A percentile compares a stretch with the other conserved stretches of the same genome.
Evolutionary conservation across 1,140 invertebrate species (phyloP).

Genomic region (Leptinotarsa texana): DNA sequence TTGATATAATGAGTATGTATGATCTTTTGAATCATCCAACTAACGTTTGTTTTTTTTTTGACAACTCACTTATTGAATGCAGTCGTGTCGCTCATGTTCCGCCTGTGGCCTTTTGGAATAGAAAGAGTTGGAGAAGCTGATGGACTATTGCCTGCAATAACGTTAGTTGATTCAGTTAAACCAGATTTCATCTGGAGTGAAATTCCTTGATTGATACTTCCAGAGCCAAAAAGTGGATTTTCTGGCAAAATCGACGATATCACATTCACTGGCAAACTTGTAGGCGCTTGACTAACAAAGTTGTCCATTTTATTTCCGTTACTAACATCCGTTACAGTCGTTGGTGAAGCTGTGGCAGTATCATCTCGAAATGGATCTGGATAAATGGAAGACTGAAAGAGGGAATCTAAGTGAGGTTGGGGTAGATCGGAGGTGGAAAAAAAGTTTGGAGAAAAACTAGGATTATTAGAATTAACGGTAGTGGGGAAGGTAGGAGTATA

Average conservation of each 20-base stretch:
- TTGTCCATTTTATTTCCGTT: conserved; percentile 38
- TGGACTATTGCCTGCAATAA: conserved; percentile 54
- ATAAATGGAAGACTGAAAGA: conserved; percentile 61
- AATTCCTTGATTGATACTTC: conserved; percentile 29
- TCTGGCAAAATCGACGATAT: conserved; percentile 43
- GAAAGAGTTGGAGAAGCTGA: conserved; percentile 60
- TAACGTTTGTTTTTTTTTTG: no score
- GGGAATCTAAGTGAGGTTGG: conserved; percentile 39
- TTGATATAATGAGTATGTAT: no score
- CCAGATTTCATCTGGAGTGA: conserved; percentile 32
- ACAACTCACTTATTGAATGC: conserved; percentile 78
- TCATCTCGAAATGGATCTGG: conserved; percentile 67
- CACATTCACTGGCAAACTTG: conserved; percentile 32
- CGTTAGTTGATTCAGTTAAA: conserved; percentile 51
- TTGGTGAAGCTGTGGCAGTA: conserved; percentile 34
- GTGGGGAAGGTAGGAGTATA: conserved; percentile 51
- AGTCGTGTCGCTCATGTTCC: conserved; percentile 86
- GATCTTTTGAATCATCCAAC: no score
- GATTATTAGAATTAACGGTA: conserved; percentile 23
- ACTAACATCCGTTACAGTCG: conserved; percentile 29
- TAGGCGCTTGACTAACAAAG: conserved; percentile 24
- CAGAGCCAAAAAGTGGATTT: conserved; percentile 42
- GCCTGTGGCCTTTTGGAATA: conserved; percentile 65
- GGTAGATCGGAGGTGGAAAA: conserved; percentile 36
- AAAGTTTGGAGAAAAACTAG: conserved; percentile 36